These are phyloP conservation scores for Hemichromis elongatus DNA, from an alignment of 2,113 vertebrate species.

Conservation along the genomic window DNA sequence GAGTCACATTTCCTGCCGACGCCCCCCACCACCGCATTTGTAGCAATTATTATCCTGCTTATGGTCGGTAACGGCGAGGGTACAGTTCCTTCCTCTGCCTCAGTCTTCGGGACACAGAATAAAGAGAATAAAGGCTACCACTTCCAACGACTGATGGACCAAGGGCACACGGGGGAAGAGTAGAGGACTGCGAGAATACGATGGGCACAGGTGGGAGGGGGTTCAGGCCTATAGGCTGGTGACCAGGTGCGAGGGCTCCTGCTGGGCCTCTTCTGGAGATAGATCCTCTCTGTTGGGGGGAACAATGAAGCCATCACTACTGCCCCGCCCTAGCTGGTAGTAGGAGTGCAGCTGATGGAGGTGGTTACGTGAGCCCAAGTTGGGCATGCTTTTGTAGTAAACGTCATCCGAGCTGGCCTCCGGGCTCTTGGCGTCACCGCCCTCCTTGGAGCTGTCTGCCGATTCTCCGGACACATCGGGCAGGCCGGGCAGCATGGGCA, in stretches of 20 bases:
- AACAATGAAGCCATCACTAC: constrained; percentile 95
- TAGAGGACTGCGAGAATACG: constrained; percentile 3
- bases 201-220: constrained; percentile 10
- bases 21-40: not conserved
- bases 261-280: constrained; percentile 77
- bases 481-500: constrained; percentile 85
- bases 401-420: constrained; percentile 80
- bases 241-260: constrained; percentile 91
- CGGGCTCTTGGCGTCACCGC: constrained; percentile 56
- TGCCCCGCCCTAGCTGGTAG: constrained; percentile 94
- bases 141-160: constrained; percentile 79
- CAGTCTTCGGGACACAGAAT: constrained; percentile 69
- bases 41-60: constrained; percentile 20
- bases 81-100: constrained; percentile 56
- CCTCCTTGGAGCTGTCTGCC: constrained; percentile 53
- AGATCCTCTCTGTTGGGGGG: constrained; percentile 87
- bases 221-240: constrained; percentile 88
- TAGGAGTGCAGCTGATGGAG: constrained; percentile 93
- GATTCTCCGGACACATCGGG: constrained; percentile 67
- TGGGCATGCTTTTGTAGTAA: constrained; percentile 99
- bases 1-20: constrained; percentile 4
- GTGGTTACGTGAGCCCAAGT: constrained; percentile 91
- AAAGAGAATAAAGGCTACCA: constrained; percentile 79
- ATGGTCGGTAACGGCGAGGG: constrained; percentile 63
- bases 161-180: constrained; percentile 31